phyloP scores from a whole-genome alignment of 2,113 vertebrate genomes.

The Lagenorhynchus albirostris region DNA sequence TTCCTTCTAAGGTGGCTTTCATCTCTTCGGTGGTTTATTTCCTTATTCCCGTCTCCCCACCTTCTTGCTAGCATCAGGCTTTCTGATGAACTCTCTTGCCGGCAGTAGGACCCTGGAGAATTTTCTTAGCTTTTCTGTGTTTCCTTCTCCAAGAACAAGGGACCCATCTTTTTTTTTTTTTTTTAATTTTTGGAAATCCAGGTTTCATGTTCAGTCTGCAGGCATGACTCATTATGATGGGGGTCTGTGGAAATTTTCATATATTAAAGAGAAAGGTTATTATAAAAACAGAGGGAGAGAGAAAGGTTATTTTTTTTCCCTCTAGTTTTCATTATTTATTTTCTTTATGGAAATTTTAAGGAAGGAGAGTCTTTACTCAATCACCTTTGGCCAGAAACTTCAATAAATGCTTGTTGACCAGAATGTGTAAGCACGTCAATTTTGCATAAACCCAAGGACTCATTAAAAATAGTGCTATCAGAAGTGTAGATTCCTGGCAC shows the following conservation, averaged over 20 bases:
- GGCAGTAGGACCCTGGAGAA: not conserved
- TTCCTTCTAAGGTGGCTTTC: not conserved
- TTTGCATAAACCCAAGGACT: not conserved
- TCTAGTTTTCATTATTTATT: not conserved
- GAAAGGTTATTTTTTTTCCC: rapidly evolving
- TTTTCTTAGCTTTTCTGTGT: not conserved
- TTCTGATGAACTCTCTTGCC: not conserved
- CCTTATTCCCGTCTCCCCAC: not conserved
- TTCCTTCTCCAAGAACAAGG: not conserved
- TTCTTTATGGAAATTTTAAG: not conserved
- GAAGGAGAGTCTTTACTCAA: not conserved
- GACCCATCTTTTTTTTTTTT: not conserved
- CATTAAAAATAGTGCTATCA: not conserved
- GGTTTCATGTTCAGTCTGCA: not conserved
- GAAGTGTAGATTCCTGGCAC: not conserved
- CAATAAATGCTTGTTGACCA: not conserved
- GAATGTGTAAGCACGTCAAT: not conserved
- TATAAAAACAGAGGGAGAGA: not conserved
- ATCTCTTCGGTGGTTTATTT: not conserved
- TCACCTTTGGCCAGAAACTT: not conserved
- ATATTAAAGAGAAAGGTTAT: not conserved
- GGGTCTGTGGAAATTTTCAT: not conserved
- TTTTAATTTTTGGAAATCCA: not conserved
- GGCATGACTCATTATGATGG: not conserved
- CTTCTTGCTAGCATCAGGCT: rapidly evolving